Conservation (phyloP, 2,113 vertebrate genomes). For the Geococcyx californianus region DNA sequence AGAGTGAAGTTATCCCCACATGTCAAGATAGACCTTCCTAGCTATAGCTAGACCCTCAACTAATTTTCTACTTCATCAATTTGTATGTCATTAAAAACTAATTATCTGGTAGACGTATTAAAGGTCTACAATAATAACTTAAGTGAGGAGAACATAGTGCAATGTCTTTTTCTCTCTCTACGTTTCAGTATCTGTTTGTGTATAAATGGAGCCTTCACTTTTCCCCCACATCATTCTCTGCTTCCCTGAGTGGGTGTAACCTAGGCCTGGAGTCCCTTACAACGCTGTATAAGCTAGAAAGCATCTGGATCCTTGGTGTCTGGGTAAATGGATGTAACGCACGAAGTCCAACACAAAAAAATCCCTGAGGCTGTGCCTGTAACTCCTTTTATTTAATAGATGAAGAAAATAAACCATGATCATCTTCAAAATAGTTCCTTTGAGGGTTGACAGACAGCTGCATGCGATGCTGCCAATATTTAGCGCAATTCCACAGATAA, state of each 20-base stretch:
- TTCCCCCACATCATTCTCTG: not conserved
- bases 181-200: not conserved
- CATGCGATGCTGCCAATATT: too few relatives aligned
- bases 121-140: not conserved
- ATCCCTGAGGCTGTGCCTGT: too few relatives aligned
- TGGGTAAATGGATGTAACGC: not conserved
- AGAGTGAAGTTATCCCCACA: not conserved
- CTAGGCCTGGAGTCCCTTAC: not conserved
- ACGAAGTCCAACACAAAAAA: not conserved
- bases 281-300: not conserved
- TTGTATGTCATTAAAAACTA: not conserved
- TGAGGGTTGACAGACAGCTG: too few relatives aligned
- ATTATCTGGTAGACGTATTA: not conserved
- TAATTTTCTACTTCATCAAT: not conserved
- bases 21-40: not conserved
- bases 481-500: not conserved
- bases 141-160: fast-evolving
- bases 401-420: too few relatives aligned
- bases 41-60: not conserved
- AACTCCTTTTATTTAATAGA: too few relatives aligned
- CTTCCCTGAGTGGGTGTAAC: not conserved
- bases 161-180: not conserved
- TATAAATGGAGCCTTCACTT: not conserved
- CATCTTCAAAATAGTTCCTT: too few relatives aligned
- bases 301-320: not conserved